Evolutionary conservation across 2,113 vertebrate species (phyloP).

Genomic region (Tachysurus fulvidraco): DNA sequence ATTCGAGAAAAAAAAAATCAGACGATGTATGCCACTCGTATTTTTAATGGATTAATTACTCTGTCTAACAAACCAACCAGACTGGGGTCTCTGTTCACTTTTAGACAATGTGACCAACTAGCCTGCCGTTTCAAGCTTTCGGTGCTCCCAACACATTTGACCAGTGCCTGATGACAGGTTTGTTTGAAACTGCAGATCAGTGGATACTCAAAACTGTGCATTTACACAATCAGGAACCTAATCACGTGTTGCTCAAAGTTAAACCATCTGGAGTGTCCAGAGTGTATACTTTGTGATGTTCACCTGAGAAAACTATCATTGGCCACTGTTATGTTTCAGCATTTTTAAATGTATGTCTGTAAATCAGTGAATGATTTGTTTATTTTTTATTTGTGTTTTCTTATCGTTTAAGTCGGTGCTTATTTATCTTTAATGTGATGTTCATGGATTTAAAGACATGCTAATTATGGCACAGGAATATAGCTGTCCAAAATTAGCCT

Average conservation of each 20-base stretch:
- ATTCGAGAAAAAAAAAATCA: neutral
- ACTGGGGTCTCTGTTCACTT: neutral
- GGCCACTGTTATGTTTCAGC: neutral
- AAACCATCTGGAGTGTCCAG: constrained; percentile 7
- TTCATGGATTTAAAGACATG: neutral
- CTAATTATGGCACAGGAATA: no score
- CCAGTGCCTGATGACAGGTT: neutral
- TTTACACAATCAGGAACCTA: neutral
- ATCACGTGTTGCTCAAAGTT: neutral
- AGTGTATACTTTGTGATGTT: neutral
- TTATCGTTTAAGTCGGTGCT: neutral
- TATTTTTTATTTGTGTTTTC: neutral
- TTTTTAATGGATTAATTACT: neutral
- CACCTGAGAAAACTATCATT: neutral
- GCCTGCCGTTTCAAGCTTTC: neutral
- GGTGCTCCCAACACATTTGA: neutral
- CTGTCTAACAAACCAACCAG: neutral
- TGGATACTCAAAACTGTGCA: neutral
- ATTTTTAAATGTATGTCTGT: neutral
- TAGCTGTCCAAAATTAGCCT: neutral
- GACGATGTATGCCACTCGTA: neutral
- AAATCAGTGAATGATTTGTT: neutral
- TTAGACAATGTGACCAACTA: neutral
- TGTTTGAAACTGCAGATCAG: neutral
- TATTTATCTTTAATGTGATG: neutral